Evolutionary conservation across 2,113 vertebrate species (phyloP), one percentile per base, ranked within the genome.

Genomic region (Alces alces): DNA sequence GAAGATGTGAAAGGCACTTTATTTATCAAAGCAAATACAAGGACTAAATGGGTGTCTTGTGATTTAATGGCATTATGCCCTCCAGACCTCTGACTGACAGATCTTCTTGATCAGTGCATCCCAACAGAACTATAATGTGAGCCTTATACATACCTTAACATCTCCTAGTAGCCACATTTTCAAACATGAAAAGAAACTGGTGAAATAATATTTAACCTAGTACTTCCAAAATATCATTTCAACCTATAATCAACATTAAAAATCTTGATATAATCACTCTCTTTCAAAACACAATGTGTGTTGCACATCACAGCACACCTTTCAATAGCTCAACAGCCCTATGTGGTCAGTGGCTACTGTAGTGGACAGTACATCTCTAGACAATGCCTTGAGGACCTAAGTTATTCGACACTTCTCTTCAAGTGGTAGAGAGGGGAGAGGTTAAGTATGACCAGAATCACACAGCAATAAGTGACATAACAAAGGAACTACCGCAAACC

Each of bases 1-100:
- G 36, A 60, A 90, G 94, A 95, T 10, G 23, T 90, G 43, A 86
- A 96, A 76, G 13, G 58, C 16, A 50, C 54, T 79, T 82, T 90
- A 43, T 45, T 92, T 47, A 92, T 52, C 33, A 87, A 89, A 95
- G 52, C 25, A 95, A 93, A 90, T 66, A 90, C 86, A 86, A 89
- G 60, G 14, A 83, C 55, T 91, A 83, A 82, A 39, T 36, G 47
- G 93, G 12, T 14, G 2, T 30, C 36, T 12, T 91, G 23, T 64
- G 28, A 88, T 30, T 79, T 33, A 54, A 96, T 17, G 52, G 57
- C 43, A 90, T 21, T 61, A 15, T 11, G 79, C 6, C 36, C 7
- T 27, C 30, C 43, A 25, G 7, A 93, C 17, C 45, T 50, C 39
- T 17, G 54, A 15, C 64, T 21, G 85, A 52, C 70, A 85, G 30